Base-by-base conservation (phyloP, 2,888 invertebrate species). In the Acleris literana region DNA sequence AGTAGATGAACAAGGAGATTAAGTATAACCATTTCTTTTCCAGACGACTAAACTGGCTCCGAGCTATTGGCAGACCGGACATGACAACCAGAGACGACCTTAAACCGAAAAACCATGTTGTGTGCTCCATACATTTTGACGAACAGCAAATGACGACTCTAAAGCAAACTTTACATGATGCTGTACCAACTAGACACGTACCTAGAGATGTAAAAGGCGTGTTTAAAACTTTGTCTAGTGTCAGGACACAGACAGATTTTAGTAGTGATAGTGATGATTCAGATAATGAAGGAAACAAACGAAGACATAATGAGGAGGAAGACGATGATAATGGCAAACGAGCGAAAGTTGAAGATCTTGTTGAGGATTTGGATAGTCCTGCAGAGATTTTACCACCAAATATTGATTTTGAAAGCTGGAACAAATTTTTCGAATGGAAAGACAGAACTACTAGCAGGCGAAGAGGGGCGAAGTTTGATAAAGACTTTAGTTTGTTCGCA, bases 391-490 rank as follows among this genome's bases (percentile, higher is more conserved):
- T 9, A 5, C 49, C 20, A 11, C 11, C 49, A 20, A 17, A 18
- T 20, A 18, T 17, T 20, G 49, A 49, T 17, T 49, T 11, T 49
- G 49, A 18, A 20, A 20, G 5, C 1, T 55, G 54, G 11, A 22
- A 62, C 3, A 62, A 55, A n/a, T 62, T 62, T 22, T 20, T 55
- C 16, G 48, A 62, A 62, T 62, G 54, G 62, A 48, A 29, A 48
- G 33, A 39, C 7, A 62, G 62, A 39, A 55, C 13, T 1, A 39
- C 13, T 3, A 39, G 22, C 22, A 62, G 48, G 48, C 33, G 33
- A 5, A 62, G 20, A n/a, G 61, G 53, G 4, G 9, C 25, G 18
- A 62, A 55, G 16, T 62, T 25, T 48, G 48, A 62, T 6, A 55
- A 17, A 17, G 54, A 54, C 13, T 62, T 54, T 18, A 20, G 53